A percentile compares a stretch with the other conserved stretches of the same genome.
Evolutionary conservation across 2,797 vertebrate genomes (phyloP).

Genomic region (Mallotus villosus): DNA sequence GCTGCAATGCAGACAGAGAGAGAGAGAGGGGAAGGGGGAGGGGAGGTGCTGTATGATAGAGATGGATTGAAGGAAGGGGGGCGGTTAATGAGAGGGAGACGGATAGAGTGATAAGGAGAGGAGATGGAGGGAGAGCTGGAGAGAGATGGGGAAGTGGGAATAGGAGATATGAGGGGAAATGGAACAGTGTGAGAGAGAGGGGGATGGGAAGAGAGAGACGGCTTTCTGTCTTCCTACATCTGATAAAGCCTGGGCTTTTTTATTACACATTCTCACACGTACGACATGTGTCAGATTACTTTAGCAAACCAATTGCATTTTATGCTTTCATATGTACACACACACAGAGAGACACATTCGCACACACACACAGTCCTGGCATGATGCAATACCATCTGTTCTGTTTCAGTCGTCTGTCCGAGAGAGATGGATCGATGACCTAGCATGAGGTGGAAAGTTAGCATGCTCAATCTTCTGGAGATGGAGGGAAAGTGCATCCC

Average conservation of each 20-base stretch:
- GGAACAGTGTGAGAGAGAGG: not conserved
- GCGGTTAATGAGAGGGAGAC: no score
- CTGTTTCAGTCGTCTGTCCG: no score
- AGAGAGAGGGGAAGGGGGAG: constrained; percentile 3
- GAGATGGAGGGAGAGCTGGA: not conserved
- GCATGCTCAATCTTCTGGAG: no score
- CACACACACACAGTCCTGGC: not conserved
- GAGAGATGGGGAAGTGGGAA: not conserved
- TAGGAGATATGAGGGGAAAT: not conserved
- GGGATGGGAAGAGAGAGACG: not conserved
- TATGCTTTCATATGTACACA: no score
- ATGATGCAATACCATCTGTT: not conserved
- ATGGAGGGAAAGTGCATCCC: no score
- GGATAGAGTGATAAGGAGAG: not conserved
- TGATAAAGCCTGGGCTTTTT: not conserved
- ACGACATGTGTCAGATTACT: not conserved
- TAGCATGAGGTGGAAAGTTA: no score
- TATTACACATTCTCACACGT: not conserved
- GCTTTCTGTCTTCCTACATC: no score
- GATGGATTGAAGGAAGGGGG: not conserved
- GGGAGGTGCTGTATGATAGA: not conserved
- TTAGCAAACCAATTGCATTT: not conserved
- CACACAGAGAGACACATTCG: no score
- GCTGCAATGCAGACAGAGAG: constrained; percentile 1
- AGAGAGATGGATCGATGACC: no score